Evolutionary conservation across 2,888 invertebrate species (phyloP), one percentile per base, ranked within the genome.

Genomic region (Pristionchus entomophagus): DNA sequence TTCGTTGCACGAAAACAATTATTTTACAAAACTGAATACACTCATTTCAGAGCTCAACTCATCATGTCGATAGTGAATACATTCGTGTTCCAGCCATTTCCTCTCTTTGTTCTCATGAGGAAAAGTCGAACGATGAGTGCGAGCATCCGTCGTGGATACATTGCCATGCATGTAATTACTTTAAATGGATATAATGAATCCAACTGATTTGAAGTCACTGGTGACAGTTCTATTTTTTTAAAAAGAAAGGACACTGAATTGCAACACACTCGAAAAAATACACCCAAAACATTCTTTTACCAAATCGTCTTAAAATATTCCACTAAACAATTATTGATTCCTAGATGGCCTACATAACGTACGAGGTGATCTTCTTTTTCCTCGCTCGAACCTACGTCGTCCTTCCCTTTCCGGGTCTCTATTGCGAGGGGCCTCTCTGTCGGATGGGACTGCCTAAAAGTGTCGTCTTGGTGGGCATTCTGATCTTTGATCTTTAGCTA

Each of bases 381-480:
- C 41, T 73, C 26, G 41, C 41, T 26, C 73, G 73, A 26, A 73
- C 45, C 14, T 73, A 73, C 73, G 73, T 26, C n/a, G 22, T 45
- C 8, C 38, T 73, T 22, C 73, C 73, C 4, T 45, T n/a, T 22
- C 32, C 73, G n/a, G 73, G 41, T 0, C 73, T 73, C 1, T 73
- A 73, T 26, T 73, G 73, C 12, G 73, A 73, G 41, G 73, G 73
- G 45, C 73, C 45, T 19, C 41, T 73, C n/a, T 73, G 73, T 12
- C n/a, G 45, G 17, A 73, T 73, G 3, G 73, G 73, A 26, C 2
- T 38, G 41, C 38, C 41, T 22, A 73, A 22, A 26, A 2, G 41
- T 0, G 26, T 73, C 14, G 8, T 73, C 1, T 26, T 73, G 45
- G 73, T 73, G 0, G 56, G 56, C n/a, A n/a, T n/a, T n/a, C n/a